These are phyloP conservation scores for Patella ulyssiponensis DNA, from an alignment of 2,888 invertebrate species.

Conservation along the genomic window DNA sequence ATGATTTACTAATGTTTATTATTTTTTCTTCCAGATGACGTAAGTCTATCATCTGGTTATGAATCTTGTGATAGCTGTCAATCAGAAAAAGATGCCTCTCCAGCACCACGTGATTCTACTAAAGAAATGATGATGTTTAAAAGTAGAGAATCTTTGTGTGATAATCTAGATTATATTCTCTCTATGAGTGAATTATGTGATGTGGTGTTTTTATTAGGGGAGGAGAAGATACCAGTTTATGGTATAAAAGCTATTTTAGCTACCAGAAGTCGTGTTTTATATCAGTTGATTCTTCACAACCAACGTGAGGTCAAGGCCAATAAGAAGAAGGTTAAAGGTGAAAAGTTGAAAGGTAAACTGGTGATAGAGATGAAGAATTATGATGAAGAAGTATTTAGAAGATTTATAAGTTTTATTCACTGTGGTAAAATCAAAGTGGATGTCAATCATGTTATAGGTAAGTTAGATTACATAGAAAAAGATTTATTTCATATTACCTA, in stretches of 20 bases:
- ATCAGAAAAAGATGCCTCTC: neutral
- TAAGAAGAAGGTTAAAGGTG: neutral
- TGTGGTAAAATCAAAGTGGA: conserved; percentile 7
- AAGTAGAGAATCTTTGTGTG: conserved; percentile 6
- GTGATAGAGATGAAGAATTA: neutral
- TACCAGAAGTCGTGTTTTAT: neutral
- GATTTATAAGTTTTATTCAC: conserved; percentile 7
- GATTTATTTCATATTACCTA: neutral
- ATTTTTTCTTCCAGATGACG: neutral
- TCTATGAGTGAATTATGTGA: conserved; percentile 1
- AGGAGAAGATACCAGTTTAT: neutral
- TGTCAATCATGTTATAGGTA: neutral
- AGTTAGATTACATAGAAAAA: neutral
- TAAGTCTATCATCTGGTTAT: neutral
- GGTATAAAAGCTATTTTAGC: conserved; percentile 3
- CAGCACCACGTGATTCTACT: neutral
- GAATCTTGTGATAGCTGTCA: neutral
- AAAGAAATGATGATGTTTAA: neutral
- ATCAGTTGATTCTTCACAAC: neutral
- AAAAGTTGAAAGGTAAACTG: conserved; percentile 1
- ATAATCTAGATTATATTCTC: neutral
- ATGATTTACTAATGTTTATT: neutral
- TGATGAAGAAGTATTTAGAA: conserved; percentile 9
- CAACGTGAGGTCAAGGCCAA: neutral
- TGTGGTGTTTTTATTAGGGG: neutral